Percentiles rank a stretch among this genome's conserved stretches.
Conservation (phyloP, 2,113 vertebrate genomes). For the Alexandromys fortis region DNA sequence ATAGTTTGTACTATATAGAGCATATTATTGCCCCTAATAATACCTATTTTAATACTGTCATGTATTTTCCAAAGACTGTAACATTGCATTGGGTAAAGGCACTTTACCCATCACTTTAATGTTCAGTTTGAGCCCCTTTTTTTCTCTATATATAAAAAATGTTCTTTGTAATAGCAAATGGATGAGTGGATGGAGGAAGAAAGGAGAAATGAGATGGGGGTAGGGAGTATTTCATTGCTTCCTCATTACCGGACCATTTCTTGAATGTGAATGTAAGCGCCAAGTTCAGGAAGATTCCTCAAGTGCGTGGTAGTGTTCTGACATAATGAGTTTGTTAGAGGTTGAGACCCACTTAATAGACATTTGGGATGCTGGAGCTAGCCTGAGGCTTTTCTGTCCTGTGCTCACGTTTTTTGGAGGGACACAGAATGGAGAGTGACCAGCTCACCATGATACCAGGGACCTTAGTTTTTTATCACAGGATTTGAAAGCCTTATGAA, state of each 20-base stretch:
- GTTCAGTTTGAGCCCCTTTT: not conserved
- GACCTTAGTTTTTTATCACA: not conserved
- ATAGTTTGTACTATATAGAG: not conserved
- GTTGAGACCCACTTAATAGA: conserved; percentile 24
- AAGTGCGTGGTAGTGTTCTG: not conserved
- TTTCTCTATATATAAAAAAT: not conserved
- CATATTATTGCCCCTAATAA: not conserved
- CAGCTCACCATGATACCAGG: not conserved
- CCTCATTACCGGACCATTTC: not conserved
- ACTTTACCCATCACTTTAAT: not conserved
- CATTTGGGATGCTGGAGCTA: not conserved
- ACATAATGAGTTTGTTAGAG: conserved; percentile 19
- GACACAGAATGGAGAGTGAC: not conserved
- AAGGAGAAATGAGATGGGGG: not conserved
- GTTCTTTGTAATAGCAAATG: not conserved
- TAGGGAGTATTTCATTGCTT: not conserved
- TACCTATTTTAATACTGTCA: not conserved
- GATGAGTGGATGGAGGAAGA: not conserved
- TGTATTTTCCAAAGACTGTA: conserved; percentile 8
- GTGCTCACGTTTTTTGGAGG: not conserved
- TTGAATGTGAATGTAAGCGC: not conserved
- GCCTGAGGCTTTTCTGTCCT: not conserved
- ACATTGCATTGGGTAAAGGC: not conserved
- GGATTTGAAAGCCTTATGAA: not conserved
- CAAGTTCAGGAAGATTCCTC: not conserved